Evolutionary conservation across 2,888 invertebrate genomes (phyloP), one percentile per base, ranked within the genome.

Genomic region (Mythimna lalbum): DNA sequence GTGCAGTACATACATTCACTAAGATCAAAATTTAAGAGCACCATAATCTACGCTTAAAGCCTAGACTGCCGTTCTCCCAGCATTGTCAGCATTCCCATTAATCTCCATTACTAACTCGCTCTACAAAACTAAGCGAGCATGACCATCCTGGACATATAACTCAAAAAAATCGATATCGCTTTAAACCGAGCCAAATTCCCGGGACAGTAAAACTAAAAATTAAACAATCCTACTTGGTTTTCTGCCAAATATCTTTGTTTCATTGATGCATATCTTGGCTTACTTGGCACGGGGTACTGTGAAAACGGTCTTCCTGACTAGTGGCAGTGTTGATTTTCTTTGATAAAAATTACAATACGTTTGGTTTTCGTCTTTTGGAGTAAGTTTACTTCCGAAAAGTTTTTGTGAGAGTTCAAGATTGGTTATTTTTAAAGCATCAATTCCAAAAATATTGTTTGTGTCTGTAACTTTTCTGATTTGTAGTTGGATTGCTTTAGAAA

Each of bases 181-280:
- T 69, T 69, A 62, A 76, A 63, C 77, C 60, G 64, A 74, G 88
- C 89, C 87, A 89, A 89, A 76, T 81, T 61, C 72, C 56, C 43
- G 59, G 63, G 67, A 81, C 86, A 84, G 86, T 89, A 88, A 88
- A 89, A 90, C 90, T 90, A 90, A 90, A 91, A 92, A 92, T 92
- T 91, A 90, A 92, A 92, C 92, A 91, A 92, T 91, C 89, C 87
- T 73, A 81, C 71, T 86, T 81, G 78, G 82, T 65, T 10, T 27
- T 23, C 67, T 87, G 91, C 91, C 91, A 90, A 83, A 76, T 76
- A 81, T 84, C 82, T 82, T 86, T 86, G 88, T 90, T 89, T 87
- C 82, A 85, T 88, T 89, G 92, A 92, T 92, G 88, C 88, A 90
- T 91, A 91, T 90, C 90, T 86, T 76, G 64, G 65, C 59, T 52